phyloP scores from a whole-genome alignment of 2,797 vertebrate species.

The Pachyuromys duprasi region DNA sequence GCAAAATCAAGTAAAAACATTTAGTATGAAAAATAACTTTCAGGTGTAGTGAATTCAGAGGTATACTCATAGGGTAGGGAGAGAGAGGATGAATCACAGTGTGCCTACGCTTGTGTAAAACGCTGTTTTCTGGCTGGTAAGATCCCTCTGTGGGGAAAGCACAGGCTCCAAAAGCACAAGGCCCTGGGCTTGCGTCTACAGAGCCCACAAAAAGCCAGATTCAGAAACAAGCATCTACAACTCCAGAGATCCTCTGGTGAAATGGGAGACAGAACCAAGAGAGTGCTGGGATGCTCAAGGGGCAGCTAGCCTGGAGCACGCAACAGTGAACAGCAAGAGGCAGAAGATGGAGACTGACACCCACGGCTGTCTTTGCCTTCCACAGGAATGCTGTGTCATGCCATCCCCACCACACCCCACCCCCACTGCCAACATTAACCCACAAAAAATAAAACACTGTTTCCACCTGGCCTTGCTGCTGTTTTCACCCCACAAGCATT shows the following conservation, averaged over 20 bases:
- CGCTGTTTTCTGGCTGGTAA: background rate
- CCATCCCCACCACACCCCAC: background rate
- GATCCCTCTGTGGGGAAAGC: background rate
- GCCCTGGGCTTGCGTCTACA: background rate
- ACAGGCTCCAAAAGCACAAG: background rate
- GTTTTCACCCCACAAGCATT: background rate
- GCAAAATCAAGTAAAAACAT: background rate
- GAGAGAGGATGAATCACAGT: background rate
- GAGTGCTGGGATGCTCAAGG: background rate
- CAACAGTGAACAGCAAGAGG: background rate
- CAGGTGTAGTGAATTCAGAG: background rate
- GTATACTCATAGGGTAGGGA: background rate
- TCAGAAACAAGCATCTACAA: background rate
- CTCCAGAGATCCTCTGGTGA: background rate
- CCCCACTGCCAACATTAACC: too few relatives aligned
- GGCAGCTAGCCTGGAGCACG: background rate
- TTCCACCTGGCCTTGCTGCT: background rate
- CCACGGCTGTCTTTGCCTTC: background rate
- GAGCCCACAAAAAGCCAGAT: background rate
- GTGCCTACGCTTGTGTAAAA: background rate
- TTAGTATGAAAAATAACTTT: constrained; percentile 44
- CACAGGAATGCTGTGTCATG: background rate
- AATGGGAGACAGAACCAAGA: background rate
- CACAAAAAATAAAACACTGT: background rate
- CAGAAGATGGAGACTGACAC: background rate